phyloP scores from a whole-genome alignment of 2,113 vertebrate species.

The Puntigrus tetrazona region DNA sequence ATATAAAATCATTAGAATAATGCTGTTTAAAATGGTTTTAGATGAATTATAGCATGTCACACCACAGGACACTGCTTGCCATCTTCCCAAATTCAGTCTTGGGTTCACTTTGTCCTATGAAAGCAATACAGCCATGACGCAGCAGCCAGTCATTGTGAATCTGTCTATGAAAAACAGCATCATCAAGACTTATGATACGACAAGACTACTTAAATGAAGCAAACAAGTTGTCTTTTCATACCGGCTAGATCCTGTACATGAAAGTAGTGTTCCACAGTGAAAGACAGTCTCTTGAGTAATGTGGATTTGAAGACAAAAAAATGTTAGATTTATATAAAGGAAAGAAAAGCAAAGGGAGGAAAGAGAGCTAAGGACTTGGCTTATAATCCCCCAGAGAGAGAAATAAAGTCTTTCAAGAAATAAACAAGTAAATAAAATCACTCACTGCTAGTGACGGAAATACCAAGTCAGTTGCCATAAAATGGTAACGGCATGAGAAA shows the following conservation, averaged over 20 bases:
- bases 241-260: not conserved
- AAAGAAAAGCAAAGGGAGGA: not conserved
- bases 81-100: not conserved
- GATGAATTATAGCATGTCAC: not conserved
- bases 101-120: not conserved
- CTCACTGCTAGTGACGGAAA: not conserved
- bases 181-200: not conserved
- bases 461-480: conserved; percentile 25
- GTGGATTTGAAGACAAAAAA: not conserved
- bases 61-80: not conserved
- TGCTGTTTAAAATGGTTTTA: not conserved
- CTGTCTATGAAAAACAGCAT: not conserved
- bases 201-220: conserved; percentile 11
- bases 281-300: not conserved
- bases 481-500: conserved; percentile 28
- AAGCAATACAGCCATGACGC: not conserved
- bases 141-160: not conserved
- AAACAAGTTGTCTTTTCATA: conserved; percentile 29
- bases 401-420: conserved; percentile 35
- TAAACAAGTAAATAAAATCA: conserved; percentile 45
- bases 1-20: conserved; percentile 22
- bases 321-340: not conserved
- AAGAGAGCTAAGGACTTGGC: conserved; percentile 9
- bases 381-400: conserved; percentile 15
- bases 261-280: conserved; percentile 1